Percentiles rank a stretch among this genome's conserved stretches.
Evolutionary conservation across 2,113 vertebrate species (phyloP).

Genomic region (Alouatta palliata): DNA sequence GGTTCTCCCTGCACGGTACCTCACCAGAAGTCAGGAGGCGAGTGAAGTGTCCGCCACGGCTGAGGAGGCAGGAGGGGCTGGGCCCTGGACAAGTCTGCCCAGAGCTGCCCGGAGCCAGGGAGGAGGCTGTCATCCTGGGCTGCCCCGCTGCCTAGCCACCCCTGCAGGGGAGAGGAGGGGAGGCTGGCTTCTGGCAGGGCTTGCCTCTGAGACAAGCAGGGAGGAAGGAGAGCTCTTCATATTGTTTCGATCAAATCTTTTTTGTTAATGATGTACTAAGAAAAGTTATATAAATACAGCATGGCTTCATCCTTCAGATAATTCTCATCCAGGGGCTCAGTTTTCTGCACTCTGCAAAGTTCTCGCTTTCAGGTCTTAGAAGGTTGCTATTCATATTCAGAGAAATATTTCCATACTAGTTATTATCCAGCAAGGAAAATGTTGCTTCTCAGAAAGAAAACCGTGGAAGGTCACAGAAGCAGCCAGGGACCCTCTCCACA

Average conservation of each 20-base stretch:
- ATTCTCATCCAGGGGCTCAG: rapidly evolving
- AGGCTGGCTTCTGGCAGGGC: not conserved
- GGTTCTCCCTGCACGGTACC: rapidly evolving
- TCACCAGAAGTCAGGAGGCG: rapidly evolving
- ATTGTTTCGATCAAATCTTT: rapidly evolving
- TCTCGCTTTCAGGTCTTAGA: not conserved
- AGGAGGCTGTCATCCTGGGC: not conserved
- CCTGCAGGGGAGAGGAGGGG: not conserved
- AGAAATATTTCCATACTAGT: not conserved
- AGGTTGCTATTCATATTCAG: not conserved
- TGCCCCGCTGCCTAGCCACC: rapidly evolving
- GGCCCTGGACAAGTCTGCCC: rapidly evolving
- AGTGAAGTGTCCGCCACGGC: rapidly evolving
- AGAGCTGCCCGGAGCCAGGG: not conserved
- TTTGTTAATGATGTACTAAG: not conserved
- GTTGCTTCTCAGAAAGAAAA: not conserved
- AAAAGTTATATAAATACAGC: not conserved
- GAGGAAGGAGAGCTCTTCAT: not conserved
- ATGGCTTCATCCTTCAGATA: rapidly evolving
- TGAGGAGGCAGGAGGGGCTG: not conserved
- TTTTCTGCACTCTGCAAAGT: rapidly evolving
- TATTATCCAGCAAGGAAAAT: not conserved
- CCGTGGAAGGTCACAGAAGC: not conserved
- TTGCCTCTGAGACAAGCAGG: not conserved
- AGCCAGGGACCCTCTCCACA: not conserved